These are phyloP conservation scores for Formica aserva DNA, from an alignment of 2,888 invertebrate genomes.

Conservation along the genomic window DNA sequence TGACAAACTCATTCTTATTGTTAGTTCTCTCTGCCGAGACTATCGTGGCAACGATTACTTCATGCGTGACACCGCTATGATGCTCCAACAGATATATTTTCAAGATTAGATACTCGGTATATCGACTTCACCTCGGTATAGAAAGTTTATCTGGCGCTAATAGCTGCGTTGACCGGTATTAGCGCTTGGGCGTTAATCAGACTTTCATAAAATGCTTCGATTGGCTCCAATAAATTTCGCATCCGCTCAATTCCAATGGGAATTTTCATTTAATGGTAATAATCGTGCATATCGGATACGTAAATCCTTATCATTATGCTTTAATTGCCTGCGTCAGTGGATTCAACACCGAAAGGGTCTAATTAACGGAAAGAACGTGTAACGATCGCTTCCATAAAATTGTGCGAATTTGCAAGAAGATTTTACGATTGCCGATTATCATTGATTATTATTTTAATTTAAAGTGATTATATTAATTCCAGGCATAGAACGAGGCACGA, in stretches of 20 bases:
- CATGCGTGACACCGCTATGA: slow-evolving; percentile 27
- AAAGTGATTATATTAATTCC: slow-evolving; percentile 61
- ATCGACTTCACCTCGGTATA: slow-evolving; percentile 30
- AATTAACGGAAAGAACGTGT: slow-evolving; percentile 36
- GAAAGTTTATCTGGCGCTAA: slow-evolving; percentile 54
- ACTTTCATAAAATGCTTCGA: slow-evolving; percentile 53
- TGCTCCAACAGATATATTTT: slow-evolving; percentile 35
- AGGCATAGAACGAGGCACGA: slow-evolving; percentile 80
- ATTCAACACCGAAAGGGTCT: slow-evolving; percentile 35
- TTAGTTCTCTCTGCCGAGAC: not conserved
- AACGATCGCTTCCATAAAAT: slow-evolving; percentile 41
- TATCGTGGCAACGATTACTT: slow-evolving; percentile 22
- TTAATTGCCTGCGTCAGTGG: slow-evolving; percentile 59
- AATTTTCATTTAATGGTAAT: slow-evolving; percentile 54
- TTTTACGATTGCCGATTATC: slow-evolving; percentile 34
- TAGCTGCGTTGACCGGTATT: slow-evolving; percentile 51
- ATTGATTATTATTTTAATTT: not conserved
- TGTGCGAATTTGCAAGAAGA: not conserved
- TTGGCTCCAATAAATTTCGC: slow-evolving; percentile 49
- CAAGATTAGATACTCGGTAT: slow-evolving; percentile 44
- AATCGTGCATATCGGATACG: slow-evolving; percentile 54
- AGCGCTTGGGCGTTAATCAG: slow-evolving; percentile 50
- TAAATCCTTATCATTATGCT: slow-evolving; percentile 68
- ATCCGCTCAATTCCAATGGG: slow-evolving; percentile 36
- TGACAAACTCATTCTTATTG: slow-evolving; percentile 29